phyloP scores from a whole-genome alignment of 2,113 vertebrate genomes.

The Syrmaticus mikado region DNA sequence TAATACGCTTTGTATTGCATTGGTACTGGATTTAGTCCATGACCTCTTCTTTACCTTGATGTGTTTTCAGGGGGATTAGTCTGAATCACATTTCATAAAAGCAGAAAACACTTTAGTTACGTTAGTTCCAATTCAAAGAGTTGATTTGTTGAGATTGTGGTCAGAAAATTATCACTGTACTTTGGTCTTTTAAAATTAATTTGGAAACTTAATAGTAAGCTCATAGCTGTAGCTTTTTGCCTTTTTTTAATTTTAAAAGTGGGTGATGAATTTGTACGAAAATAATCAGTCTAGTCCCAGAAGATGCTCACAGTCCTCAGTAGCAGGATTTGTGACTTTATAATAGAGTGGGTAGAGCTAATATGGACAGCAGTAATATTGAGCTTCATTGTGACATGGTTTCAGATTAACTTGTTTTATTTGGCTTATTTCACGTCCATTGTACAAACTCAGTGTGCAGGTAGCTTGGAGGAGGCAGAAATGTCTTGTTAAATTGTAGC shows the following conservation, averaged over 20 bases:
- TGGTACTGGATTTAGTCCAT: not conserved
- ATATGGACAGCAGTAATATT: not conserved
- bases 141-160: not conserved
- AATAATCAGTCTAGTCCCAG: not conserved
- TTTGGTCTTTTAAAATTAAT: conserved; percentile 24
- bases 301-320: not conserved
- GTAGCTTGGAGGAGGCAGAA: conserved; percentile 31
- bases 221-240: not conserved
- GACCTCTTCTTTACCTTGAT: conserved; percentile 10
- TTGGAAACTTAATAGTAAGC: not conserved
- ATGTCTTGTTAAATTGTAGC: conserved; percentile 44
- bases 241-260: not conserved
- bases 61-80: not conserved
- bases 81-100: not conserved
- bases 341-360: not conserved
- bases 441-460: conserved; percentile 33
- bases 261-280: not conserved
- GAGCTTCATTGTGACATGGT: not conserved
- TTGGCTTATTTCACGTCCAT: conserved; percentile 33
- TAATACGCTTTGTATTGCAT: not conserved
- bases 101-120: conserved; percentile 2
- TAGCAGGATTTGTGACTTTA: conserved; percentile 16
- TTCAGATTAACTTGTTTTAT: conserved; percentile 27
- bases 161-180: not conserved
- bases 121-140: not conserved